Conservation (phyloP, 2,888 invertebrate genomes). For the Pristionchus mayeri region DNA sequence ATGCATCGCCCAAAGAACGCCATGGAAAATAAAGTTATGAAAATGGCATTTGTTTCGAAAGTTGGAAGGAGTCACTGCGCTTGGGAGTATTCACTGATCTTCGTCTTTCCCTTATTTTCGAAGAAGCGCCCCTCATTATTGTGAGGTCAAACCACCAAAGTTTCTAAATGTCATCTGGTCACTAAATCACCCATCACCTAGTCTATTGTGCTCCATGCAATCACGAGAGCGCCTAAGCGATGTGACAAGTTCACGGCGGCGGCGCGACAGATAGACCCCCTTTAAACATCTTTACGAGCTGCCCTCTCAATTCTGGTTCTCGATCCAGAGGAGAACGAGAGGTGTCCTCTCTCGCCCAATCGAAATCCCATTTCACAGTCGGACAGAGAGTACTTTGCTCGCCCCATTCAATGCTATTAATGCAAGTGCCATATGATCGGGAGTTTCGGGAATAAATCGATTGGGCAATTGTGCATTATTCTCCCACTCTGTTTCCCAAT, state of each 20-base stretch:
- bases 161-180: conserved; percentile 1
- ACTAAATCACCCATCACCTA: background rate
- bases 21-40: no score
- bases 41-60: no score
- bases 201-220: conserved; percentile 7
- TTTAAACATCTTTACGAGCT: background rate
- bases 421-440: background rate
- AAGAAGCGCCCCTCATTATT: background rate
- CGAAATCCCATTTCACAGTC: conserved; percentile 17
- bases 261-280: no score
- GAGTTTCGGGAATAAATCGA: conserved; percentile 7
- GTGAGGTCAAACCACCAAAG: conserved; percentile 32
- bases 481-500: background rate
- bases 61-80: no score
- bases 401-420: background rate
- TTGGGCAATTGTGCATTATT: background rate
- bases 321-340: background rate
- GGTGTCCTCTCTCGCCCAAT: no score
- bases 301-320: conserved; percentile 11
- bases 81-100: background rate
- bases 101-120: background rate
- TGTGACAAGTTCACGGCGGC: background rate
- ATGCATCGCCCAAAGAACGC: no score
- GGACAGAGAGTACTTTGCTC: background rate
- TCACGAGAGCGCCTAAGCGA: conserved; percentile 5